Percentiles rank a stretch among this genome's conserved stretches.
Conservation (phyloP, 2,113 vertebrate species). For the Pongo abelii region DNA sequence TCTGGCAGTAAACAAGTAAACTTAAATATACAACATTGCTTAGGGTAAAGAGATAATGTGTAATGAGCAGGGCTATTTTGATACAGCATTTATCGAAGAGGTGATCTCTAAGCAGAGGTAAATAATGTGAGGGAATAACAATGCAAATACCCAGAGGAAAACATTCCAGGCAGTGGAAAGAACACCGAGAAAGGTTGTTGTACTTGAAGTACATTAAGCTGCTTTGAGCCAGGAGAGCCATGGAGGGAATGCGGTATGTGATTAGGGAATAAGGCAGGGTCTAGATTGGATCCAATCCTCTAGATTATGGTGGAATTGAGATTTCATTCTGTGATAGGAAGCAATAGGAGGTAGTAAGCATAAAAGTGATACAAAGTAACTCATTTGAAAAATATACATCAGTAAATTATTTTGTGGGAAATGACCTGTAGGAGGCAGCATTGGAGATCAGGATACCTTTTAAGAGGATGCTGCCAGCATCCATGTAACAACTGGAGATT, state of each 20-base stretch:
- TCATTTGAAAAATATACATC: not conserved
- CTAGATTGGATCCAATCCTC: rapidly evolving
- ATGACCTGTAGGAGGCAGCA: not conserved
- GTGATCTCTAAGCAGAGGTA: not conserved
- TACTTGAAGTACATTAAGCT: not conserved
- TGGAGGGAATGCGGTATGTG: not conserved
- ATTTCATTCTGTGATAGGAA: not conserved
- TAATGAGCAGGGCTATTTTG: not conserved
- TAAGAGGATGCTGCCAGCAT: not conserved
- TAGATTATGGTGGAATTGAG: not conserved
- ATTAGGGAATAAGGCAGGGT: rapidly evolving
- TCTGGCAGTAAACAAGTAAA: not conserved
- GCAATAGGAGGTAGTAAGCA: not conserved
- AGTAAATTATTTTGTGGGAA: not conserved
- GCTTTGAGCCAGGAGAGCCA: not conserved
- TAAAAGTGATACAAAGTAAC: not conserved
- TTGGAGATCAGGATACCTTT: not conserved
- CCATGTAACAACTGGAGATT: not conserved
- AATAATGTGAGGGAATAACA: not conserved
- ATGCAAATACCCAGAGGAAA: not conserved
- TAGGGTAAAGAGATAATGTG: not conserved
- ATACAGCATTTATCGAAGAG: not conserved
- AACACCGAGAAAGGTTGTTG: not conserved
- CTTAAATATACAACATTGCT: not conserved
- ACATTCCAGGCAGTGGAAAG: not conserved